Evolutionary conservation across 64 coral and sea anemone species (phyloP).

Genomic region (Platygyra sinensis): DNA sequence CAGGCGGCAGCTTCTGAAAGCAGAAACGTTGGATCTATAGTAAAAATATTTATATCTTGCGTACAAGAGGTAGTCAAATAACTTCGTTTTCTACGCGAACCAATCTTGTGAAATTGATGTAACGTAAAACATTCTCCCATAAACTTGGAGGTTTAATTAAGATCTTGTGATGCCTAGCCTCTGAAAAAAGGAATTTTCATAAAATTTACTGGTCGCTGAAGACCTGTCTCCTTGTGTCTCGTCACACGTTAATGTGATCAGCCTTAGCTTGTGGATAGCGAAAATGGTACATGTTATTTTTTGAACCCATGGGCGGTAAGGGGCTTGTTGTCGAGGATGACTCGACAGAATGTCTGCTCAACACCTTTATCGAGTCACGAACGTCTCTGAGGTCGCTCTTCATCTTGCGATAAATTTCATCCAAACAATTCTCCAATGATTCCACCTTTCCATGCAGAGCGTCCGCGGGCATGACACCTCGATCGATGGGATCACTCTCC

Average conservation of each 20-base stretch:
- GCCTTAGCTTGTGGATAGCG: neutral
- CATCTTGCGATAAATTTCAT: slow-evolving; percentile 87
- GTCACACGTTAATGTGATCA: neutral
- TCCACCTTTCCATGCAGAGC: slow-evolving; percentile 62
- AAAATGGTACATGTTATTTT: neutral
- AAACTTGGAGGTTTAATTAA: too few relatives aligned
- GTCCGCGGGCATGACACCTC: slow-evolving; percentile 65
- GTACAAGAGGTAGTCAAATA: too few relatives aligned
- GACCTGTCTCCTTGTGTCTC: neutral
- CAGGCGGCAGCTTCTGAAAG: too few relatives aligned
- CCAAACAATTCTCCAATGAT: slow-evolving; percentile 68
- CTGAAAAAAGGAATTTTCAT: neutral
- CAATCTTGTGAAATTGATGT: too few relatives aligned
- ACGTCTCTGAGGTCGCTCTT: slow-evolving; percentile 82
- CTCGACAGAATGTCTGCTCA: slow-evolving; percentile 8
- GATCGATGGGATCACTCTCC: slow-evolving; percentile 75
- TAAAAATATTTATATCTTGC: too few relatives aligned
- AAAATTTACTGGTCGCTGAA: neutral
- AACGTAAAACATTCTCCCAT: too few relatives aligned
- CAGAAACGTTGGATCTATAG: too few relatives aligned
- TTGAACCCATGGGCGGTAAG: neutral
- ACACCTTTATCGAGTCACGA: slow-evolving; percentile 69
- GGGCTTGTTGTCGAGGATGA: neutral
- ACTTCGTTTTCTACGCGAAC: too few relatives aligned
- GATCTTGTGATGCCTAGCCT: neutral